These are phyloP conservation scores for Arothron firmamentum DNA, from an alignment of 2,113 vertebrate species.

Conservation along the genomic window DNA sequence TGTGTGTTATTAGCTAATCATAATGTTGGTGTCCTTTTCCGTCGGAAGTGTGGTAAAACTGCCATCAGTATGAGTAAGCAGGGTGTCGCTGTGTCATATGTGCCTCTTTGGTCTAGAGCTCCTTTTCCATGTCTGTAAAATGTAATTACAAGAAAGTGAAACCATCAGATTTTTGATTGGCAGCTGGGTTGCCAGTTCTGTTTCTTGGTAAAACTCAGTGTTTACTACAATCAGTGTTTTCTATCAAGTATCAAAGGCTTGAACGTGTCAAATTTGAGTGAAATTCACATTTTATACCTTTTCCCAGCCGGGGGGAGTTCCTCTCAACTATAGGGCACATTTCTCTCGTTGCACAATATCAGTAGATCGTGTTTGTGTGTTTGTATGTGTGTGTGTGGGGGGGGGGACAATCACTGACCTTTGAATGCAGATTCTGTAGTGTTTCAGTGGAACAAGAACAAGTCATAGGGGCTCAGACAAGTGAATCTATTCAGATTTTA, in stretches of 20 bases:
- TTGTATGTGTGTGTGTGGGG: too few species aligned
- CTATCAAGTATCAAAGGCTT: constrained; percentile 23
- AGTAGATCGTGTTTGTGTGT: constrained; percentile 13
- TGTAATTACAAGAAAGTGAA: constrained; percentile 24
- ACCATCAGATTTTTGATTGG: constrained; percentile 43
- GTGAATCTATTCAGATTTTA: constrained; percentile 12
- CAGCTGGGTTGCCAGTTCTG: constrained; percentile 65
- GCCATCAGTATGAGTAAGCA: constrained; percentile 52
- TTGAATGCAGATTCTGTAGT: constrained; percentile 34
- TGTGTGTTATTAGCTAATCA: constrained; percentile 30
- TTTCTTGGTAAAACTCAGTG: constrained; percentile 20
- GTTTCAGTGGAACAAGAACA: constrained; percentile 14
- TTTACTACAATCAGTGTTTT: constrained; percentile 45
- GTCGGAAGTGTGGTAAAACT: constrained; percentile 52
- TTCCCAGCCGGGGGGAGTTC: constrained; percentile 1
- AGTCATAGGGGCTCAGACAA: background rate
- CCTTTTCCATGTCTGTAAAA: constrained; percentile 47
- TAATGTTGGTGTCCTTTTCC: constrained; percentile 31
- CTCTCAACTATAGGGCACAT: constrained; percentile 6
- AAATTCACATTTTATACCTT: constrained; percentile 6
- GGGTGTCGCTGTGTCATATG: constrained; percentile 51
- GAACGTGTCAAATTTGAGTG: background rate
- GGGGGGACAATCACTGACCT: constrained; percentile 3
- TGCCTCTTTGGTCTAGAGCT: constrained; percentile 58
- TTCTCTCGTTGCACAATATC: constrained; percentile 29